phyloP scores from a whole-genome alignment of 2,113 vertebrate species.

The Syngnathus floridae region DNA sequence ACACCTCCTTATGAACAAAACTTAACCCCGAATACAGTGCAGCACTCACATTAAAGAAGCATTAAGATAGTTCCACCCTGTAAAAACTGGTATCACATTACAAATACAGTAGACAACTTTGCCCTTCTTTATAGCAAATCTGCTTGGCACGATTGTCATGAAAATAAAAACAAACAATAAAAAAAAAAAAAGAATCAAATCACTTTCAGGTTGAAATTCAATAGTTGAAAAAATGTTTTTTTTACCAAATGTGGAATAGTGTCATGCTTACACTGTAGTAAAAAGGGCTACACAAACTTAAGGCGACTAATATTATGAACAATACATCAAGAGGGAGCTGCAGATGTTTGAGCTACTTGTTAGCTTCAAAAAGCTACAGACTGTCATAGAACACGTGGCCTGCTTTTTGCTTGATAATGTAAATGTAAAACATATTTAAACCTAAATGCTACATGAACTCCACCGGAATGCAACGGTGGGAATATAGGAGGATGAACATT shows the following conservation, averaged over 20 bases:
- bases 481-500: background rate
- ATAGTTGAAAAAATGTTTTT: constrained; percentile 11
- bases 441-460: constrained; percentile 49
- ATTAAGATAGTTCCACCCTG: constrained; percentile 31
- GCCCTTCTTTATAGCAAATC: constrained; percentile 30
- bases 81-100: constrained; percentile 48
- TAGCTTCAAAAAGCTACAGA: constrained; percentile 39
- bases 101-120: constrained; percentile 34
- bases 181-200: background rate
- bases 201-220: background rate
- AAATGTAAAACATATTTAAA: constrained; percentile 23
- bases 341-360: constrained; percentile 36
- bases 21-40: constrained; percentile 40
- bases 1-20: constrained; percentile 24
- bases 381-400: background rate
- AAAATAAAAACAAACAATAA: background rate
- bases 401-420: constrained; percentile 8
- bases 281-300: constrained; percentile 34
- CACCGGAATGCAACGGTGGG: constrained; percentile 16
- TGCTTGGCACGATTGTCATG: constrained; percentile 65
- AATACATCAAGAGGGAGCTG: constrained; percentile 1
- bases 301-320: constrained; percentile 33
- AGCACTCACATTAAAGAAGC: constrained; percentile 45
- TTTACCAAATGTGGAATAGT: constrained; percentile 17
- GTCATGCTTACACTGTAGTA: background rate